These are phyloP conservation scores for Agrochola circellaris DNA, from an alignment of 2,888 invertebrate species.

Conservation along the genomic window DNA sequence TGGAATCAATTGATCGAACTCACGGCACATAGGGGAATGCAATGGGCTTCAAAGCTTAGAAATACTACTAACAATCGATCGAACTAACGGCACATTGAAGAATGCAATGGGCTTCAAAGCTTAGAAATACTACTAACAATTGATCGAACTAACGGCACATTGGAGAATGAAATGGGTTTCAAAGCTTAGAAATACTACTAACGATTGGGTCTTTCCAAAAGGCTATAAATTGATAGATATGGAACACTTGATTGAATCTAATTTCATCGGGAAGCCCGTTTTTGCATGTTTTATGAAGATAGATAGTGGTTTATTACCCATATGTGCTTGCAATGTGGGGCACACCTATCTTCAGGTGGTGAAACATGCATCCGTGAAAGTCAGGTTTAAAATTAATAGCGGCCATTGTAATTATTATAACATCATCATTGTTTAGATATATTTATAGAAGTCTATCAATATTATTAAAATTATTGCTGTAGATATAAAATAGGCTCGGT, in stretches of 20 bases:
- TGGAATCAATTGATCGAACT: neutral
- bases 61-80: neutral
- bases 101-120: neutral
- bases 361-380: constrained; percentile 44
- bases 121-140: neutral
- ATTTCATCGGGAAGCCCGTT: constrained; percentile 35
- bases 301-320: constrained; percentile 36
- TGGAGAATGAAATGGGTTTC: neutral
- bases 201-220: neutral
- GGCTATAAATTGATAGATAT: constrained; percentile 2
- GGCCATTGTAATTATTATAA: constrained; percentile 13
- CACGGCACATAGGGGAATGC: neutral
- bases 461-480: neutral
- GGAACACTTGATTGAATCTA: constrained; percentile 18
- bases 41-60: neutral
- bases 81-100: neutral
- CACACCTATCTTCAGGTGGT: constrained; percentile 20
- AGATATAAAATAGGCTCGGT: constrained; percentile 24
- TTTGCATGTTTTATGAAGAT: constrained; percentile 41
- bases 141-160: neutral
- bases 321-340: constrained; percentile 41
- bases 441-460: neutral
- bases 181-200: constrained; percentile 1
- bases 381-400: constrained; percentile 28
- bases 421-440: neutral